Evolutionary conservation across 1,140 invertebrate genomes (phyloP), one percentile per base, ranked within the genome.

Genomic region (Ephestia elutella): DNA sequence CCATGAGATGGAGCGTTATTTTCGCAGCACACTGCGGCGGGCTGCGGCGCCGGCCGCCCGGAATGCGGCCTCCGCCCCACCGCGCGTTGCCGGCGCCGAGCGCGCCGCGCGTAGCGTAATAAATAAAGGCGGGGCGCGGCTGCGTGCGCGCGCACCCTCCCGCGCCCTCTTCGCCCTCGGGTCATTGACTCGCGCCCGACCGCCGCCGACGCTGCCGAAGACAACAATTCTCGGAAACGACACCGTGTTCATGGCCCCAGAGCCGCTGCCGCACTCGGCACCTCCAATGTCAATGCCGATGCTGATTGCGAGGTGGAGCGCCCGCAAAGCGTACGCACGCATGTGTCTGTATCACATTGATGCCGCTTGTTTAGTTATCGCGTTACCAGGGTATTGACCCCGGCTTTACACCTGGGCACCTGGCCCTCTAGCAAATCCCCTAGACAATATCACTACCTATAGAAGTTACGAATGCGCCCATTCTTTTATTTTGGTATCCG

Each of bases 61-160:
- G 82, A 85, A 85, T 85, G 81, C 81, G 81, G 84, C 82, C 80
- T 82, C 82, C 82, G 81, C 84, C 82, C 82, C 84, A 73, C 80
- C 76, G 76, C 78, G 75, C 77, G 74, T 70, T 75, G 75, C 72
- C 80, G 79, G 82, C 81, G 79, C 79, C 75, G 77, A 78, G 65
- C 78, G 79, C 77, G 70, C 78, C 81, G 81, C 80, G 75, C 80
- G 84, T 85, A 87, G 80, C 84, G 84, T 87, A 87, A 85, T 87
- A 87, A 87, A 85, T 85, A 87, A 87, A 87, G 82, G 84, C 82
- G 82, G 84, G 84, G 84, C 84, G 81, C 81, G 74, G 75, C 74
- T 84, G 81, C 78, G 79, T 85, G 84, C 82, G 84, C 77, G 84
- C 82, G 84, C 84, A 84, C 79, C 76, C 76, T 82, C 81, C 80